These are phyloP conservation scores for Ostrea edulis DNA, from an alignment of 1,140 invertebrate genomes.

Conservation along the genomic window DNA sequence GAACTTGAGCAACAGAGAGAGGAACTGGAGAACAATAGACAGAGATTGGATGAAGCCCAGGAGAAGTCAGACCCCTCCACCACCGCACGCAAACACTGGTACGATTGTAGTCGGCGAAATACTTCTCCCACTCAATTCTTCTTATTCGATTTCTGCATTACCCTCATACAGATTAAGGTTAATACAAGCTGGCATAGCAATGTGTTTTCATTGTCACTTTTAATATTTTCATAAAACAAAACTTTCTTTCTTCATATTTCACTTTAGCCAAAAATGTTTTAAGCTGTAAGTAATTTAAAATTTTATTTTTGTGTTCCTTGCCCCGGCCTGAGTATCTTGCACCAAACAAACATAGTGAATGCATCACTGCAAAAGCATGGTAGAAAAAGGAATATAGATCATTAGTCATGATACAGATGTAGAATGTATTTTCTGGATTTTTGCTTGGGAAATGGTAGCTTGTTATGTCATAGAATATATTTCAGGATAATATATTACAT, in stretches of 20 bases:
- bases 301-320: neutral
- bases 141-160: too few species aligned
- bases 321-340: neutral
- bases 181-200: too few species aligned
- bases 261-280: constrained; percentile 36
- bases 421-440: neutral
- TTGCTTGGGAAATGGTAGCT: neutral
- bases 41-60: constrained; percentile 9
- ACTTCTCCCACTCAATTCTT: too few species aligned
- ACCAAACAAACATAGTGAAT: neutral
- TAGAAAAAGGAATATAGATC: too few species aligned
- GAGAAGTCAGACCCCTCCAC: neutral
- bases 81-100: constrained; percentile 17
- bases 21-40: neutral
- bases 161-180: too few species aligned
- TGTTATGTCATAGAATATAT: neutral
- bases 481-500: too few species aligned
- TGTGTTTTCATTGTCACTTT: too few species aligned
- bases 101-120: neutral
- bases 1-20: neutral
- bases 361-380: neutral
- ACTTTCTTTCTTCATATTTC: neutral
- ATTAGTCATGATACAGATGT: neutral
- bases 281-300: constrained; percentile 5
- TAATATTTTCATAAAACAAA: neutral